These are phyloP conservation scores for Aegotheles bennettii DNA, from an alignment of 2,113 vertebrate species.

Conservation along the genomic window DNA sequence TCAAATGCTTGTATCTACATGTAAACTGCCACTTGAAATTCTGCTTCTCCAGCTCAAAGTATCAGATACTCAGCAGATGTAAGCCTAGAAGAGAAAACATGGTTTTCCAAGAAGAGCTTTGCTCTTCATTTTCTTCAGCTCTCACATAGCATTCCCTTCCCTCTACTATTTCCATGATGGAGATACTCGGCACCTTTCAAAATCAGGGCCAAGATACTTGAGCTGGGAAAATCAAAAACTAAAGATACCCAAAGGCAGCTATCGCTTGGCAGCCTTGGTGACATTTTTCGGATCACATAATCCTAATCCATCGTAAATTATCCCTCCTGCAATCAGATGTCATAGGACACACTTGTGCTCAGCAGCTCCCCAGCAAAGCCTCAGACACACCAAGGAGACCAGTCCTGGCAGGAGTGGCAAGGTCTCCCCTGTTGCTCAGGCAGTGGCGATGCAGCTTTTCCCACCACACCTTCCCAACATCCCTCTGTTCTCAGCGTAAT, in stretches of 20 bases:
- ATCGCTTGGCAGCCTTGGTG: neutral
- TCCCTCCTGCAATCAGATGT: rapidly evolving
- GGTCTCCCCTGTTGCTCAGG: conserved; percentile 61
- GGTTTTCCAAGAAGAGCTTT: neutral
- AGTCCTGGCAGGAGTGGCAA: conserved; percentile 44
- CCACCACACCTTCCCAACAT: neutral
- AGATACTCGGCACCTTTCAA: neutral
- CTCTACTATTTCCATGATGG: neutral
- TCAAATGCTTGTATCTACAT: neutral
- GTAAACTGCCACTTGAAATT: neutral
- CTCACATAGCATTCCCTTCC: neutral
- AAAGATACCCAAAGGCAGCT: neutral
- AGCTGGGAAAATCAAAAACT: neutral
- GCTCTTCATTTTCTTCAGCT: neutral
- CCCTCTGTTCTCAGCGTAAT: neutral
- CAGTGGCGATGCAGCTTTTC: conserved; percentile 5
- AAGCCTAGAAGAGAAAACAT: neutral
- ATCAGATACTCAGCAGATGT: neutral
- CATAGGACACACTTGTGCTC: conserved; percentile 49
- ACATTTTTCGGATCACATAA: rapidly evolving
- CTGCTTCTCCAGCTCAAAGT: neutral
- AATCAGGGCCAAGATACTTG: rapidly evolving
- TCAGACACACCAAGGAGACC: conserved; percentile 53
- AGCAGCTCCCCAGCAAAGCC: conserved; percentile 63
- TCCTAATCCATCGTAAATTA: rapidly evolving